Conservation (phyloP, 2,797 vertebrate species). For the Chelidonichthys spinosus region DNA sequence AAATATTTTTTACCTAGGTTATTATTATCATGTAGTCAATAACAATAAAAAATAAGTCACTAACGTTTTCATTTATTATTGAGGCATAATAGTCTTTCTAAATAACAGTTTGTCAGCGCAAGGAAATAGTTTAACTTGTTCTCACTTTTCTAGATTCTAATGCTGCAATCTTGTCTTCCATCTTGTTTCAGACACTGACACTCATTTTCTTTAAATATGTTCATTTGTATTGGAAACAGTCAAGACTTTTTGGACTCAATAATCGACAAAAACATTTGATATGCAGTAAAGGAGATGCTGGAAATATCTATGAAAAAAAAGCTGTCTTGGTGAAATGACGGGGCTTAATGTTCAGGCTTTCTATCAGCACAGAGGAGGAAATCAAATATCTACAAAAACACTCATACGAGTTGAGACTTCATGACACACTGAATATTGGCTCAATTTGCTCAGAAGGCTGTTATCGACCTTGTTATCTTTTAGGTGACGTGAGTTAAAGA, state of each 20-base stretch:
- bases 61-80: not conserved
- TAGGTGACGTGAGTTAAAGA: slow-evolving; percentile 10
- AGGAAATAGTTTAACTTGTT: not conserved
- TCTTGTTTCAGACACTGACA: not conserved
- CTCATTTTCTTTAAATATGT: not conserved
- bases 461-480: slow-evolving; percentile 15
- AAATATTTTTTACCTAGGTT: not conserved
- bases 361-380: slow-evolving; percentile 20
- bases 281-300: slow-evolving; percentile 12
- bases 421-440: slow-evolving; percentile 48
- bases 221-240: not conserved
- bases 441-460: slow-evolving; percentile 41
- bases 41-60: not conserved
- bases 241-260: slow-evolving; percentile 12
- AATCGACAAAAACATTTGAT: not conserved
- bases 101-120: not conserved
- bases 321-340: slow-evolving; percentile 7
- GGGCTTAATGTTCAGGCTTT: slow-evolving; percentile 28
- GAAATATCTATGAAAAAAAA: slow-evolving; percentile 10
- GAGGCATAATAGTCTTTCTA: not conserved
- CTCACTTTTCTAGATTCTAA: not conserved
- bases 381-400: slow-evolving; percentile 26
- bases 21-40: not conserved
- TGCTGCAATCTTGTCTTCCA: not conserved
- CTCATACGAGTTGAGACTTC: slow-evolving; percentile 48